phyloP scores from a whole-genome alignment of 2,888 invertebrate genomes.

The Aproaerema taeniolella region DNA sequence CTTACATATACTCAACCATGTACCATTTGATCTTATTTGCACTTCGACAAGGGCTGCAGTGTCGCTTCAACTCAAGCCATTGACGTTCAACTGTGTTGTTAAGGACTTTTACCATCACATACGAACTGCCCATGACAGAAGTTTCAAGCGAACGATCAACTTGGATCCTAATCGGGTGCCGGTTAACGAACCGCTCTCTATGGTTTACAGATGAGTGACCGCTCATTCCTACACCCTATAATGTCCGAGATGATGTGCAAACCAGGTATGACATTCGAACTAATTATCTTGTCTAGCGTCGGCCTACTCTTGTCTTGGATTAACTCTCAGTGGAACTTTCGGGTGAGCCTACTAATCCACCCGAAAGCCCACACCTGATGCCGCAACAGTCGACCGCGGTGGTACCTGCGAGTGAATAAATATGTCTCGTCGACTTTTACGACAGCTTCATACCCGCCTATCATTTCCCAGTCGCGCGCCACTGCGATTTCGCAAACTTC shows the following conservation, averaged over 20 bases:
- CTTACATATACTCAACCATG: conserved; percentile 24
- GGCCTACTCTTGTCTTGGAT: background rate
- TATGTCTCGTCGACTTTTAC: conserved; percentile 6
- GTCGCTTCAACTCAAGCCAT: conserved; percentile 20
- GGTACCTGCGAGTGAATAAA: background rate
- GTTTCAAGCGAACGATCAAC: conserved; percentile 7
- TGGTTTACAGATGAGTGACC: conserved; percentile 12
- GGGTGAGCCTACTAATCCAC: background rate
- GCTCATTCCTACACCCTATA: conserved; percentile 1
- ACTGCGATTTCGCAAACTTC: conserved; percentile 11
- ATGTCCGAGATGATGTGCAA: background rate
- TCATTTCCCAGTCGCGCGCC: conserved; percentile 5
- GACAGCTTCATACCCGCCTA: conserved; percentile 10
- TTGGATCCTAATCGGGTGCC: conserved; percentile 10
- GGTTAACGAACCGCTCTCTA: conserved; percentile 7
- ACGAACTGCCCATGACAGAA: background rate
- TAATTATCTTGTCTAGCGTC: background rate
- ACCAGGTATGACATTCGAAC: background rate
- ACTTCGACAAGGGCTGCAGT: conserved; percentile 18
- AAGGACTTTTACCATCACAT: conserved; percentile 5
- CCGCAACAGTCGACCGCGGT: conserved; percentile 1
- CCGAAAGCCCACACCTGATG: background rate
- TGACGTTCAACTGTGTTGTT: conserved; percentile 11
- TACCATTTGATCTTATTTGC: conserved; percentile 19
- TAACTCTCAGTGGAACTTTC: background rate